Evolutionary conservation across 2,888 invertebrate species (phyloP), one percentile per base, ranked within the genome.

Genomic region (Tyria jacobaeae): DNA sequence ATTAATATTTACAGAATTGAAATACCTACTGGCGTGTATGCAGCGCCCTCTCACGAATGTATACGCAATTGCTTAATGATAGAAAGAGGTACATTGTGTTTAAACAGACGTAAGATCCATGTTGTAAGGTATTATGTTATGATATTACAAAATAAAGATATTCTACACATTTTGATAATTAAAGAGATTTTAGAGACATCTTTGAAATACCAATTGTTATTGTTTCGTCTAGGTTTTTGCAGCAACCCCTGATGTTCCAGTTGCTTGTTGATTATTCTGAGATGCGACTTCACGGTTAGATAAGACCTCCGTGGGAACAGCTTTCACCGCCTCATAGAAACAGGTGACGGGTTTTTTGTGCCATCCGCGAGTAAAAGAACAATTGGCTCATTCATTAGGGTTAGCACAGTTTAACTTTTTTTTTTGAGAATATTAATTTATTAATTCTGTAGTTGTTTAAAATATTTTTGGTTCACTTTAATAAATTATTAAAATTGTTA

Each of bases 271-370:
- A 25, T 35, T 25, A 52, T 51, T 35, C 14, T 56, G n/a, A 72
- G 65, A 77, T 67, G 66, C 71, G 64, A 74, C 75, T 78, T 75
- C 73, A 65, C 41, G 68, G 73, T 88, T 85, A 86, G 87, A 83
- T 86, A 84, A 87, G 82, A 73, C 54, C 51, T 59, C 52, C 84
- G 88, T 88, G 88, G 78, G 88, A 87, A 85, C 17, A 49, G 73
- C 78, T 76, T 76, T 76, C 76, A 57, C 70, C 78, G 80, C 77
- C 78, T 68, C 62, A 74, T 71, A 74, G 71, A 68, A 71, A 75
- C 65, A 63, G 61, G 60, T 68, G 71, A 61, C n/a, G 24, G 59
- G 76, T 74, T 81, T 75, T 86, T 87, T 87, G 82, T 83, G 80
- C 77, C 71, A 76, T 69, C 73, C 65, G 66, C 62, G 31, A 27